phyloP scores from a whole-genome alignment of 2,888 invertebrate genomes.

The Busseola fusca region DNA sequence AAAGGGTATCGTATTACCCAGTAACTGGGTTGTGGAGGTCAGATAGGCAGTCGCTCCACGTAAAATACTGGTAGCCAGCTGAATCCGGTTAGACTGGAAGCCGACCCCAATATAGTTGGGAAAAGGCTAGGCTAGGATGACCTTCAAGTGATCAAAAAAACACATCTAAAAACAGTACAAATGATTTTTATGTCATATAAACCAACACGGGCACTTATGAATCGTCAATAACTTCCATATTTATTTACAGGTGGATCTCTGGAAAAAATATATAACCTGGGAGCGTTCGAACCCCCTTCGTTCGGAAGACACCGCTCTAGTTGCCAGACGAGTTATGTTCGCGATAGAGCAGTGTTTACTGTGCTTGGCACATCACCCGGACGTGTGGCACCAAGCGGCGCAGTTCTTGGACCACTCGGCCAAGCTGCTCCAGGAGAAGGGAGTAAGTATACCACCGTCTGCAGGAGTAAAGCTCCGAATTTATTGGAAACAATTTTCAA shows the following conservation, averaged over 20 bases:
- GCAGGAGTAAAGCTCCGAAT: background rate
- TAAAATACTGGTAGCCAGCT: too few species aligned
- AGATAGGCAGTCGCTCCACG: too few species aligned
- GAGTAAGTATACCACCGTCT: constrained; percentile 88
- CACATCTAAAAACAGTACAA: too few species aligned
- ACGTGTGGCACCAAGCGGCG: constrained; percentile 99
- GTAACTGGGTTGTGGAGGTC: too few species aligned
- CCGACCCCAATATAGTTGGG: too few species aligned
- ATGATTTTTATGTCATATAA: too few species aligned
- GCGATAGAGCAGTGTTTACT: constrained; percentile 99
- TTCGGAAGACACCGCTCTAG: constrained; percentile 97
- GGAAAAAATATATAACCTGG: constrained; percentile 99
- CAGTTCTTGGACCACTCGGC: constrained; percentile 98
- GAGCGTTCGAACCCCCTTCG: constrained; percentile 98
- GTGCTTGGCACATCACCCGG: constrained; percentile 98
- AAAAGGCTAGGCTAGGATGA: too few species aligned
- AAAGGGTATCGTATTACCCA: too few species aligned
- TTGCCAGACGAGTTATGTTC: constrained; percentile 98
- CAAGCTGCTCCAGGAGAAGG: constrained; percentile 97
- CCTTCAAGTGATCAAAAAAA: too few species aligned
- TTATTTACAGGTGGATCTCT: constrained; percentile 95
- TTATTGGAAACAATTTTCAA: background rate
- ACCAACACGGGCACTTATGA: too few species aligned
- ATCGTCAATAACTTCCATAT: background rate
- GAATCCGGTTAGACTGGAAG: too few species aligned